Evolutionary conservation across 35 echinoderm and acorn worm species (phyloP).

Genomic region (Chiridota heheva): DNA sequence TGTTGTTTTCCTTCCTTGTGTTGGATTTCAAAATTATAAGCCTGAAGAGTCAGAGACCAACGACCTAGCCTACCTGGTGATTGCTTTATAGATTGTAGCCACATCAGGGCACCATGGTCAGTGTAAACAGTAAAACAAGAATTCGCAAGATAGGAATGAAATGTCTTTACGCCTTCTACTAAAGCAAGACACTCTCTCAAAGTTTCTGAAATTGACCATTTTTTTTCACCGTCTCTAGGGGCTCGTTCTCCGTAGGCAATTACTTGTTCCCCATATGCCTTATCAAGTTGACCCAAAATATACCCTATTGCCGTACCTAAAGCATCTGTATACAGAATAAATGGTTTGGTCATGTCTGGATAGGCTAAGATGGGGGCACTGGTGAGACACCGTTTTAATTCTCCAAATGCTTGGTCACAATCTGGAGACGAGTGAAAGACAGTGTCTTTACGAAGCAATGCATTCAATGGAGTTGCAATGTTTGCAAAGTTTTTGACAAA

Average conservation of each 20-base stretch:
- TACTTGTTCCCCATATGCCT: constrained; percentile 22
- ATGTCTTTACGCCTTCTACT: constrained; percentile 26
- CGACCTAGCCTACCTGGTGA: constrained; percentile 31
- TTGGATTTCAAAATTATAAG: constrained; percentile 39
- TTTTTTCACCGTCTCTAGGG: constrained; percentile 20
- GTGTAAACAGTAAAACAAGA: background rate
- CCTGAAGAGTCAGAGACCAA: constrained; percentile 43
- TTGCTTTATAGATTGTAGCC: constrained; percentile 27
- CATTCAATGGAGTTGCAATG: constrained; percentile 54
- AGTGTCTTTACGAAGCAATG: constrained; percentile 27
- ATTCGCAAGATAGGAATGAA: constrained; percentile 27
- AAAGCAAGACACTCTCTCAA: constrained; percentile 33
- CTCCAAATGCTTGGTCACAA: constrained; percentile 55
- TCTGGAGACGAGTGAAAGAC: constrained; percentile 50
- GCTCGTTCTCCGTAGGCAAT: constrained; percentile 45
- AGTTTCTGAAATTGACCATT: constrained; percentile 66
- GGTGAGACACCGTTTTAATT: constrained; percentile 38
- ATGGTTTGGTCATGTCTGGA: constrained; percentile 55
- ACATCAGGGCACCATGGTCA: constrained; percentile 45
- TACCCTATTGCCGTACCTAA: constrained; percentile 47
- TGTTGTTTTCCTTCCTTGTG: constrained; percentile 40
- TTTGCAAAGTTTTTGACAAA: constrained; percentile 59
- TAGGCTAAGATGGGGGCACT: constrained; percentile 62
- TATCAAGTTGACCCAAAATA: constrained; percentile 51
- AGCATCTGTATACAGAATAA: constrained; percentile 49